phyloP scores from a whole-genome alignment of 2,797 vertebrate genomes.

The Amazonetta brasiliensis region DNA sequence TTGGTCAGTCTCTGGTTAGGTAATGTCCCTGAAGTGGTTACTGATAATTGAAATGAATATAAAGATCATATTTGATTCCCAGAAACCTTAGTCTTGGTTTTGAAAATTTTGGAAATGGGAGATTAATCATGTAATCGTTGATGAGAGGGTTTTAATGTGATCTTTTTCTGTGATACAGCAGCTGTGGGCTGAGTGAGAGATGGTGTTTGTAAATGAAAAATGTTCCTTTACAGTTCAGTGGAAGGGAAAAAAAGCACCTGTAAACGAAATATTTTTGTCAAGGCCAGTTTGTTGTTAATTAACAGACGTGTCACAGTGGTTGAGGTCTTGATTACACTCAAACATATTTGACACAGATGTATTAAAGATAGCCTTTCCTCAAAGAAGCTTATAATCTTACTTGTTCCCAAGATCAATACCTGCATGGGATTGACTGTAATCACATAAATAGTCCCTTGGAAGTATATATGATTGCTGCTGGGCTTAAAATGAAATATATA shows the following conservation, averaged over 20 bases:
- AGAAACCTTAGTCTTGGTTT: not conserved
- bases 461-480: not conserved
- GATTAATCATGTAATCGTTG: not conserved
- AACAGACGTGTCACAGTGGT: not conserved
- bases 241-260: not conserved
- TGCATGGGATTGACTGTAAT: not conserved
- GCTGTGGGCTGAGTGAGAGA: not conserved
- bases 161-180: not conserved
- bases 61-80: not conserved
- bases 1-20: not conserved
- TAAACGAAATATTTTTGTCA: not conserved
- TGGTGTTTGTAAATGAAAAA: not conserved
- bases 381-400: conserved; percentile 31
- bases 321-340: conserved; percentile 5
- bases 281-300: not conserved
- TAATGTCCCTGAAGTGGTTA: not conserved
- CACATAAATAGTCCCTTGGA: not conserved
- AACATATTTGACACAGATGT: not conserved
- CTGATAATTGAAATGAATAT: not conserved
- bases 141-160: not conserved
- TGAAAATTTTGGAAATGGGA: not conserved
- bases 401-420: conserved; percentile 2
- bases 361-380: conserved; percentile 9
- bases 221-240: not conserved
- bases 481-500: fast-evolving